A percentile compares a stretch with the other conserved stretches of the same genome.
phyloP scores from a whole-genome alignment of 2,113 vertebrate genomes.

The Petaurus breviceps region DNA sequence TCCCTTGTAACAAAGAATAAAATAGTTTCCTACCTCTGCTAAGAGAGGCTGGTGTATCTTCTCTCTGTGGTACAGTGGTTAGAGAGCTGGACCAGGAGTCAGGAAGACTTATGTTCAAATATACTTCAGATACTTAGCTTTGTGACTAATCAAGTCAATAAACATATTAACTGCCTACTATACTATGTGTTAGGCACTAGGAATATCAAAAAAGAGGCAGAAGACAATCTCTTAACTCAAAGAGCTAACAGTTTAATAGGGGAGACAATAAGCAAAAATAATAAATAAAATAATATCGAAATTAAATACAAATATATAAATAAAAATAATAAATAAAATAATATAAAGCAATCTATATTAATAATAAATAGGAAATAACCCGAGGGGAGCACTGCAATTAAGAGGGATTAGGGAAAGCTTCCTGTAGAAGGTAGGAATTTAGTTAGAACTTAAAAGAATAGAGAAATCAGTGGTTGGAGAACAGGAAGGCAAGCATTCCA shows the following conservation, averaged over 20 bases:
- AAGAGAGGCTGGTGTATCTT: neutral
- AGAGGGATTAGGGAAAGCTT: neutral
- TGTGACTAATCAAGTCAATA: neutral
- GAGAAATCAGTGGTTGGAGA: no score
- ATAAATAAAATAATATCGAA: no score
- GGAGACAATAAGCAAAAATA: neutral
- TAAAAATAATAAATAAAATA: no score
- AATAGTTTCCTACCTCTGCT: neutral
- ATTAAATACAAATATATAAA: neutral
- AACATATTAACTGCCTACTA: neutral
- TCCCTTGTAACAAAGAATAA: neutral
- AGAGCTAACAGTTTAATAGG: neutral
- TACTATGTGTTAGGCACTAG: neutral
- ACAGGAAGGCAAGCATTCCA: no score
- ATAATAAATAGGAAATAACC: neutral
- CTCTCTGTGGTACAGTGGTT: neutral
- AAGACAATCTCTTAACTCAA: neutral
- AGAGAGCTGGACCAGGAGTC: neutral
- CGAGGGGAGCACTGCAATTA: neutral
- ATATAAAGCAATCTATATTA: neutral
- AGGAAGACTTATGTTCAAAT: neutral
- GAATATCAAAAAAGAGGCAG: neutral
- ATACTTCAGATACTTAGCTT: neutral
- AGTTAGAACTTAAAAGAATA: no score
- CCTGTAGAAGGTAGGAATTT: no score